These are phyloP conservation scores for Leptinotarsa juncta DNA, from an alignment of 2,888 invertebrate species.

Conservation along the genomic window DNA sequence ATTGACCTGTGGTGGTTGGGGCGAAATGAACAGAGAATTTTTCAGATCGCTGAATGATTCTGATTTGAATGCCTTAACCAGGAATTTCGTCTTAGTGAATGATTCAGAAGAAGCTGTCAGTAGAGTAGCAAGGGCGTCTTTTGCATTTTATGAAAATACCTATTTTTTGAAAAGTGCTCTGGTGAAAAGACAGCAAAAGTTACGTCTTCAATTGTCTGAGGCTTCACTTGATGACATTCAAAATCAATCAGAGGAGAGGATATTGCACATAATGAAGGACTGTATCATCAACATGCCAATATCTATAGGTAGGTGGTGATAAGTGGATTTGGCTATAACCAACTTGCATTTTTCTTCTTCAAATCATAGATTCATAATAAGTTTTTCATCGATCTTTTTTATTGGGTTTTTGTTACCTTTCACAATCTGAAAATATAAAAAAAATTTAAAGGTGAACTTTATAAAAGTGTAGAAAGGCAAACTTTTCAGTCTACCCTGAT, in stretches of 20 bases:
- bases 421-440: no score
- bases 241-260: constrained; percentile 55
- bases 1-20: constrained; percentile 79
- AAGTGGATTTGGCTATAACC: neutral
- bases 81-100: constrained; percentile 73
- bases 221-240: constrained; percentile 35
- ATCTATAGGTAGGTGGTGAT: constrained; percentile 67
- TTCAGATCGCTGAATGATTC: constrained; percentile 78
- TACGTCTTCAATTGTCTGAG: constrained; percentile 36
- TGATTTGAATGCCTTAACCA: constrained; percentile 74
- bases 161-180: constrained; percentile 77
- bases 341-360: no score
- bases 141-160: constrained; percentile 84
- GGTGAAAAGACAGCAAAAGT: constrained; percentile 69
- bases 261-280: constrained; percentile 84
- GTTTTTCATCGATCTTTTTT: no score
- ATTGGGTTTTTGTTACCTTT: no score
- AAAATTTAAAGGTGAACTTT: no score
- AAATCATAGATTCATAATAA: no score
- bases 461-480: no score
- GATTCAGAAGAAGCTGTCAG: constrained; percentile 75
- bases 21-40: constrained; percentile 76
- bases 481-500: no score
- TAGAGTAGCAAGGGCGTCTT: constrained; percentile 76
- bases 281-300: constrained; percentile 86